Evolutionary conservation across 2,113 vertebrate genomes (phyloP).

Genomic region (Geococcyx californianus): DNA sequence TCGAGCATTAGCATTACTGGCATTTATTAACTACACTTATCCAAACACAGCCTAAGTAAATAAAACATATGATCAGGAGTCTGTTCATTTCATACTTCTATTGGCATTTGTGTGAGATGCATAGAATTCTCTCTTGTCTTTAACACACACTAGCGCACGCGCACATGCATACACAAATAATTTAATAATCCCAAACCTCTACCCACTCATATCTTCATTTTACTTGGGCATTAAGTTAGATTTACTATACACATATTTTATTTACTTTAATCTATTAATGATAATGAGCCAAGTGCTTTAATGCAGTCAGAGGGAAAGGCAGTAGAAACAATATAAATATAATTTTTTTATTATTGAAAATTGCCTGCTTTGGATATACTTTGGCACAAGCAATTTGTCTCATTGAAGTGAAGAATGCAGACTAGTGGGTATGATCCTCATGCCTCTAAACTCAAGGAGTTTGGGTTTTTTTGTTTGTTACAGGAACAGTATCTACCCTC

Average conservation of each 20-base stretch:
- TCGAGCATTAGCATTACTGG: neutral
- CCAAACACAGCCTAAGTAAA: neutral
- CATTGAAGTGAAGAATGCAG: neutral
- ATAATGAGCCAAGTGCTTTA: neutral
- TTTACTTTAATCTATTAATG: neutral
- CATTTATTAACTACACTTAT: neutral
- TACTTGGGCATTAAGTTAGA: neutral
- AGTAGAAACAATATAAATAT: neutral
- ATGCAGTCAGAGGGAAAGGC: neutral
- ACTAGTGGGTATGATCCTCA: neutral
- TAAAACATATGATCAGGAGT: neutral
- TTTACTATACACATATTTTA: neutral
- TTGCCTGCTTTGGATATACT: neutral
- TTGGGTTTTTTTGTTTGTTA: neutral
- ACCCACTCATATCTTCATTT: neutral
- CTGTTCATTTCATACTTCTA: neutral
- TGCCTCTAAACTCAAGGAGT: neutral
- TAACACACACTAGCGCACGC: neutral
- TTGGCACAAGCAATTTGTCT: neutral
- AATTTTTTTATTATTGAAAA: neutral
- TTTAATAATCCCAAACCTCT: neutral
- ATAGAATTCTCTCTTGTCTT: neutral
- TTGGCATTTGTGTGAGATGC: neutral
- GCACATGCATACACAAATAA: neutral
- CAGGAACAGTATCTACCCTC: neutral